Conservation (phyloP, 2,888 invertebrate species). For the Tenthredo livida region DNA sequence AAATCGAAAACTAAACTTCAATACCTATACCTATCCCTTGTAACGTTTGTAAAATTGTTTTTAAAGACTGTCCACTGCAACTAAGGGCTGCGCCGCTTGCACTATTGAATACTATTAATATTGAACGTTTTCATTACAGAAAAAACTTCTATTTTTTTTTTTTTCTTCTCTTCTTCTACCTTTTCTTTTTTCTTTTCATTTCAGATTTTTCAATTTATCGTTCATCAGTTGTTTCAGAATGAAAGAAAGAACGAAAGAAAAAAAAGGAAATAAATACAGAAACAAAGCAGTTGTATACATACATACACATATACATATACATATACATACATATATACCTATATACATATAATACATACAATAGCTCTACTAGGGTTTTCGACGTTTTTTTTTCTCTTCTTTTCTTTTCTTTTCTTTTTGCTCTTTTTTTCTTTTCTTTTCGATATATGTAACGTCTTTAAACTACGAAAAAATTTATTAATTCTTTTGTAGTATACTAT, state of each 20-base stretch:
- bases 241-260: background rate
- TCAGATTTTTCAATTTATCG: background rate
- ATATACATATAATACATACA: background rate
- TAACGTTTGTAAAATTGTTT: slow-evolving; percentile 8
- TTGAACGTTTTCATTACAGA: background rate
- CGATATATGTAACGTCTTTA: background rate
- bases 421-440: background rate
- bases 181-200: background rate
- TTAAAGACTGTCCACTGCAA: slow-evolving; percentile 32
- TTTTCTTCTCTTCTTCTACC: background rate
- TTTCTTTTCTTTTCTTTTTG: background rate
- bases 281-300: background rate
- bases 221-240: background rate
- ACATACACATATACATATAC: slow-evolving; percentile 44
- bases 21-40: no score
- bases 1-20: no score
- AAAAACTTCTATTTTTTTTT: background rate
- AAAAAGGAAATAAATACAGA: background rate
- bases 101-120: slow-evolving; percentile 6
- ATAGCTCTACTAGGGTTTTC: background rate
- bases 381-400: background rate
- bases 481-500: background rate
- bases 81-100: slow-evolving; percentile 30
- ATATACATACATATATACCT: background rate
- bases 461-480: background rate